Evolutionary conservation across 1,140 invertebrate species (phyloP).

Genomic region (Drosophila ercepeae): DNA sequence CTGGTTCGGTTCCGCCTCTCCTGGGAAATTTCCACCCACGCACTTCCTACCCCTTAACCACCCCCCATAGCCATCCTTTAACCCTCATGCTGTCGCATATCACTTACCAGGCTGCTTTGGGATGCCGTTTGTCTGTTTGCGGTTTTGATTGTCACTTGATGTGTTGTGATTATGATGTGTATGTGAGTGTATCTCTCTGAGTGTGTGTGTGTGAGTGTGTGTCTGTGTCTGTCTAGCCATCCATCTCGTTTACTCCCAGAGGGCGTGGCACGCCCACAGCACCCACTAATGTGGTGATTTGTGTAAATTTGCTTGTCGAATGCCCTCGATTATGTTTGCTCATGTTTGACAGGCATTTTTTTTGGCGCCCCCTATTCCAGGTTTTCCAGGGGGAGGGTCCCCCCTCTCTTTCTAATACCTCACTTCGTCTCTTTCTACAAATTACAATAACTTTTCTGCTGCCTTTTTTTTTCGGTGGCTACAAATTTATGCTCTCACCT

Average conservation of each 20-base stretch:
- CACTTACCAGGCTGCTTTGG: constrained; percentile 62
- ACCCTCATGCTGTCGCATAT: constrained; percentile 35
- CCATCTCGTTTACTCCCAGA: constrained; percentile 2
- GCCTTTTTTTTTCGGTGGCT: not conserved
- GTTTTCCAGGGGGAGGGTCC: no score
- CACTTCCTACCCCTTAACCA: not conserved
- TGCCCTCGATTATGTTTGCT: constrained; percentile 69
- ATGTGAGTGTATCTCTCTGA: constrained; percentile 3
- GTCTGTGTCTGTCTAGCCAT: constrained; percentile 13
- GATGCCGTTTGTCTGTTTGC: constrained; percentile 79
- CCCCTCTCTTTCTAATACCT: not conserved
- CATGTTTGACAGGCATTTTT: constrained; percentile 47
- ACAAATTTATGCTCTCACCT: constrained; percentile 46
- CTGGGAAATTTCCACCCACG: not conserved
- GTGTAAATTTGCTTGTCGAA: constrained; percentile 78
- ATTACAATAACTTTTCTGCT: constrained; percentile 2
- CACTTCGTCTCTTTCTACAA: not conserved
- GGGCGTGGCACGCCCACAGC: constrained; percentile 21
- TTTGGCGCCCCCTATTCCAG: not conserved
- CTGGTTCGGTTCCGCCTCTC: not conserved
- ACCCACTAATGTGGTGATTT: constrained; percentile 70
- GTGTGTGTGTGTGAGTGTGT: constrained; percentile 23
- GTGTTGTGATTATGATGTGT: constrained; percentile 77
- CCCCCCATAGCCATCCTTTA: not conserved
- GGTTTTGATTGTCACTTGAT: constrained; percentile 82